Evolutionary conservation across 2,113 vertebrate genomes (phyloP), one percentile per base, ranked within the genome.

Genomic region (Vulpes lagopus): DNA sequence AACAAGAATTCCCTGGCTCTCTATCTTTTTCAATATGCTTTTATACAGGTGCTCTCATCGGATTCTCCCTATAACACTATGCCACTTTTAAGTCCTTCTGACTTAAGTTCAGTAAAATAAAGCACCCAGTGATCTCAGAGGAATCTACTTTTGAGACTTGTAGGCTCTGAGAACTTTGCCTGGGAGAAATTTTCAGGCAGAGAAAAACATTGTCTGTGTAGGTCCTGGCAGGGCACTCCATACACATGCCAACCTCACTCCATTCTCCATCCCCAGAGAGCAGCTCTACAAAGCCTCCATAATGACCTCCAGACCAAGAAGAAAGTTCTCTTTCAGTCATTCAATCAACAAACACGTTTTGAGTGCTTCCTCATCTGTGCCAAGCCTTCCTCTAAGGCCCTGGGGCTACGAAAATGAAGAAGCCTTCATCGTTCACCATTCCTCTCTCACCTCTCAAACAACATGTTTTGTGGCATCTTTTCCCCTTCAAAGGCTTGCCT

Each of bases 241-340:
- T 89, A 76, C 35, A 65, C 60, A 94, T 92, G 92, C 65, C 94
- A 95, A 89, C 78, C 81, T 84, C 80, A 25, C 59, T 95, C 88
- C 43, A 89, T 88, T 94, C 93, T 97, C 88, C 94, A 51, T 78
- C 85, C 69, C 74, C 69, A 83, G 20, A 87, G 76, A 96, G 57
- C 20, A 79, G 64, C 25, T 97, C 92, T 38, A 80, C 64, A 87
- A 84, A 2, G 38, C 76, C 86, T 92, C 49, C 53, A 20, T 27
- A 90, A 90, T 0, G 15, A 89, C 14, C 73, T 94, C 60, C 67
- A 97, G 64, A 69, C 43, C 57, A 92, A 97, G 35, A 96, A 97
- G 86, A 94, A 97, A 67, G 43, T 86, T 86, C 59, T 82, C 81
- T 93, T 97, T 94, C 83, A 95, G 60, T 92, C 78, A 96, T 94